Evolutionary conservation across 2,797 vertebrate species (phyloP).

Genomic region (Erethizon dorsatum): DNA sequence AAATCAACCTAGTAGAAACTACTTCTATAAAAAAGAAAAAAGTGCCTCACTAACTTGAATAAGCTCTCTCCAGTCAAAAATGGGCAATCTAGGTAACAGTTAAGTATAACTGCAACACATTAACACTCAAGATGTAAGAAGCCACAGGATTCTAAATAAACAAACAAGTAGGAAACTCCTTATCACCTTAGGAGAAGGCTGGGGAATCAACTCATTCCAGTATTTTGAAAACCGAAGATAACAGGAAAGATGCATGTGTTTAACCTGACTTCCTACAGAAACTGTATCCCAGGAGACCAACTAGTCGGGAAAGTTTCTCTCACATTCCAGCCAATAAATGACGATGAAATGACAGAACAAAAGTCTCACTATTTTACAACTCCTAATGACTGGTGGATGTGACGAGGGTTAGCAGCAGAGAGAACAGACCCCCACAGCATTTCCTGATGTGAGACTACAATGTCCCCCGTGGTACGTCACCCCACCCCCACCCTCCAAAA

Average conservation of each 20-base stretch:
- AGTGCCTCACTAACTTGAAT: neutral
- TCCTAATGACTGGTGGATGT: neutral
- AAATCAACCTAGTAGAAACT: neutral
- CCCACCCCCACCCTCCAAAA: neutral
- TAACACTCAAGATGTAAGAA: neutral
- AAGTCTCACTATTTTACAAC: neutral
- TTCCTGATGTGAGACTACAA: neutral
- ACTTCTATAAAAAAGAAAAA: constrained; percentile 36
- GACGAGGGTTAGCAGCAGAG: neutral
- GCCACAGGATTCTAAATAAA: neutral
- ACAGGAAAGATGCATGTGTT: neutral
- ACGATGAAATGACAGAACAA: neutral
- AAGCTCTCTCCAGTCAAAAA: neutral
- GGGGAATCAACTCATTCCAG: neutral
- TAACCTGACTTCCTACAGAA: constrained; percentile 22
- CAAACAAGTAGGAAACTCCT: neutral
- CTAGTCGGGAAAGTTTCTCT: neutral
- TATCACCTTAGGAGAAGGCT: neutral
- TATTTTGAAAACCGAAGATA: neutral
- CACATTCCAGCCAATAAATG: neutral
- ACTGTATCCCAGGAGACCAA: constrained; percentile 39
- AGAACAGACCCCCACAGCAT: neutral
- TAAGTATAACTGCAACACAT: neutral
- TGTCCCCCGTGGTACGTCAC: neutral
- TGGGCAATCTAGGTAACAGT: neutral